These are phyloP conservation scores for Hyposoter dolosus DNA, from an alignment of 2,888 invertebrate species.

Conservation along the genomic window DNA sequence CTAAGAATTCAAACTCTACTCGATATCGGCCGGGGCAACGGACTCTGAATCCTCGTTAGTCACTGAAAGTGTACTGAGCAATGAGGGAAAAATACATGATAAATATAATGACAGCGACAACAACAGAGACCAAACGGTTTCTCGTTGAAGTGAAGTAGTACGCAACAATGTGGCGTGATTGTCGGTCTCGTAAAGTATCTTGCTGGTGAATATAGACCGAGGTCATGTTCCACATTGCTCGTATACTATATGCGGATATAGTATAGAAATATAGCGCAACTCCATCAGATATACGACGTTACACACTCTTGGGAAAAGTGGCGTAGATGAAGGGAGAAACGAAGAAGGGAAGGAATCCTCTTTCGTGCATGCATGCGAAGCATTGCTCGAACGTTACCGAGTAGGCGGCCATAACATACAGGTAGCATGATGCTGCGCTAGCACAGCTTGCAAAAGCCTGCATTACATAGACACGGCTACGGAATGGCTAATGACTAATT, in stretches of 20 bases:
- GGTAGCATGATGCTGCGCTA: slow-evolving; percentile 23
- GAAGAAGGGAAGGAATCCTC: slow-evolving; percentile 33
- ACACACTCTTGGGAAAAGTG: slow-evolving; percentile 42
- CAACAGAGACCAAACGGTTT: slow-evolving; percentile 10
- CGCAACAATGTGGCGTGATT: slow-evolving; percentile 28
- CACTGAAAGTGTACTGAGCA: neutral
- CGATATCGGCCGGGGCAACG: neutral
- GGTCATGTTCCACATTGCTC: slow-evolving; percentile 48
- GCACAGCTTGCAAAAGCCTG: slow-evolving; percentile 54
- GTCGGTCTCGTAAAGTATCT: slow-evolving; percentile 18
- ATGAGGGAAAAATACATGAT: neutral
- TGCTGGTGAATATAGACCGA: slow-evolving; percentile 15
- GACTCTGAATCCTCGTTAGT: neutral
- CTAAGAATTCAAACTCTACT: neutral
- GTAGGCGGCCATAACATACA: slow-evolving; percentile 8
- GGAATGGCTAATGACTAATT: slow-evolving; percentile 75
- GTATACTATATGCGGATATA: slow-evolving; percentile 13
- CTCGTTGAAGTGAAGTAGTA: slow-evolving; percentile 4
- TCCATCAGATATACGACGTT: slow-evolving; percentile 19
- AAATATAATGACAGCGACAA: slow-evolving; percentile 5
- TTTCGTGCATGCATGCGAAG: slow-evolving; percentile 56
- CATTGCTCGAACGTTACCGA: slow-evolving; percentile 46
- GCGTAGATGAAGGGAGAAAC: slow-evolving; percentile 1
- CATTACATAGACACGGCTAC: slow-evolving; percentile 61
- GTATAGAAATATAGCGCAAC: slow-evolving; percentile 23